These are phyloP conservation scores for Rousettus leschenaultii DNA, from an alignment of 2,113 vertebrate genomes.

Conservation along the genomic window DNA sequence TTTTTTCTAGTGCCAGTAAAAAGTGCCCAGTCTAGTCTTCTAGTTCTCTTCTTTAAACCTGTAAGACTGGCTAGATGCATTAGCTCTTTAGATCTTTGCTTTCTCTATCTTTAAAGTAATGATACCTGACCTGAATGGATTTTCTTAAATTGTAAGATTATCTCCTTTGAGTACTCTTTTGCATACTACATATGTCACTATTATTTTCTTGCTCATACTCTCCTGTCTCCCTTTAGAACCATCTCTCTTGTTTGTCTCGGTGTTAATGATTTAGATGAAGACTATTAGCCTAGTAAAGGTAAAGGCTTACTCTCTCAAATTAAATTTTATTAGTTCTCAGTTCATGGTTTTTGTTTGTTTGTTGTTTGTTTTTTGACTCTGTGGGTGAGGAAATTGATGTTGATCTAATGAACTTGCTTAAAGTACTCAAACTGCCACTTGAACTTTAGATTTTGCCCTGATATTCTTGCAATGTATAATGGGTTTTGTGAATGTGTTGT, in stretches of 20 bases:
- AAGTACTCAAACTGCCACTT: background rate
- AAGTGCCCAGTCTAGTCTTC: background rate
- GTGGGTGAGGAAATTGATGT: background rate
- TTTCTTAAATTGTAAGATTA: slow-evolving; percentile 32
- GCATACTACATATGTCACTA: background rate
- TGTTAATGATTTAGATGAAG: background rate
- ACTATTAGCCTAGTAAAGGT: background rate
- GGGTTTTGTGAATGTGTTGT: background rate
- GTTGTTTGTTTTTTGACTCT: background rate
- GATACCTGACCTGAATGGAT: background rate
- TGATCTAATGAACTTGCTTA: background rate
- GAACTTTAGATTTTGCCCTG: background rate
- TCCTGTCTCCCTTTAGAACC: background rate
- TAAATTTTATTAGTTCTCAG: background rate
- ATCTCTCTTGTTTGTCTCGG: background rate
- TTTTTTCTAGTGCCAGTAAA: background rate
- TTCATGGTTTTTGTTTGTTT: background rate
- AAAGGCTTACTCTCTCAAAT: background rate
- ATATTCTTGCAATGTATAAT: background rate
- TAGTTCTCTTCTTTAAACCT: background rate
- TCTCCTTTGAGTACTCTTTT: background rate
- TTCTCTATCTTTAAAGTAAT: background rate
- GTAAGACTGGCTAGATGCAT: background rate
- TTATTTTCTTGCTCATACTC: background rate
- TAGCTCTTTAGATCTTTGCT: background rate